Conservation (phyloP, 2,113 vertebrate genomes). For the Megaceryle torquata region DNA sequence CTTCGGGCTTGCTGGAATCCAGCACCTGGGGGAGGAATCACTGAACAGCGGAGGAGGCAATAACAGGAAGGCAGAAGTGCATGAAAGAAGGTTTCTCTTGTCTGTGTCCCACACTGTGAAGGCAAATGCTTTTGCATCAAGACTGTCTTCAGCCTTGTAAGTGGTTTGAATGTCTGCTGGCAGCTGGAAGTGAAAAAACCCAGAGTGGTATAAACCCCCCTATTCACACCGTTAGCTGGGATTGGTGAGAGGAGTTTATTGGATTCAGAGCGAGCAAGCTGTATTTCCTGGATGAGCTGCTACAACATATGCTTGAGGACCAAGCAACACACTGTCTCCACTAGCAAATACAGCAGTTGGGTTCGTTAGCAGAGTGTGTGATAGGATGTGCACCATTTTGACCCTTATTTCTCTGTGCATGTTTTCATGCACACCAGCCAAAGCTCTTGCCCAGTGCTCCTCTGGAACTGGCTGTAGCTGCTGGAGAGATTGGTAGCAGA, state of each 20-base stretch:
- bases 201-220: neutral
- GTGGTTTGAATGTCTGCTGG: neutral
- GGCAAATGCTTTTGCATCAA: neutral
- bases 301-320: neutral
- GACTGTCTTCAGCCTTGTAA: neutral
- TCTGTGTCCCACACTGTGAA: neutral
- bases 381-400: neutral
- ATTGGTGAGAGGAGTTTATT: neutral
- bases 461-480: neutral
- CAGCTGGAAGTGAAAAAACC: neutral
- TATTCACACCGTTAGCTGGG: neutral
- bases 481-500: neutral
- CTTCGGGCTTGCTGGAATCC: neutral
- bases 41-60: neutral
- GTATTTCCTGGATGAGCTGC: neutral
- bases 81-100: neutral
- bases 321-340: fast-evolving
- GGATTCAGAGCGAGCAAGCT: neutral
- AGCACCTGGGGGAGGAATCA: neutral
- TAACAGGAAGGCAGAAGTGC: neutral
- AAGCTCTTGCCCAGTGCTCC: neutral
- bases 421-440: neutral
- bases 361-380: neutral
- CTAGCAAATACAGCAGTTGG: neutral
- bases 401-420: neutral